Evolutionary conservation across 2,113 vertebrate species (phyloP).

Genomic region (Malurus alboscapulatus): DNA sequence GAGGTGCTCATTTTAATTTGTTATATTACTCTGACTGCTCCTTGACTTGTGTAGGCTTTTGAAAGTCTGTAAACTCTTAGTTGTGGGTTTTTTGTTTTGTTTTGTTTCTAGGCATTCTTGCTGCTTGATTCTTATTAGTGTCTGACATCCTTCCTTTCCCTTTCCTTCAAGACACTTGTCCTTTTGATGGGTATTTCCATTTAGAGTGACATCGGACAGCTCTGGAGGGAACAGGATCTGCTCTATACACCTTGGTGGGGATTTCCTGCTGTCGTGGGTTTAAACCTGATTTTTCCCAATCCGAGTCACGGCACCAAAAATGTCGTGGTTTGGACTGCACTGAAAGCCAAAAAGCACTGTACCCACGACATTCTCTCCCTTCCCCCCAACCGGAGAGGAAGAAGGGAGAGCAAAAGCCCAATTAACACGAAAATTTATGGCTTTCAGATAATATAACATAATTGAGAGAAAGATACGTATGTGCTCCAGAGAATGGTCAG

Average conservation of each 20-base stretch:
- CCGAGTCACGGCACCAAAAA: too few relatives aligned
- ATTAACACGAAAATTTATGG: too few relatives aligned
- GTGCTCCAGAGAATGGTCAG: too few relatives aligned
- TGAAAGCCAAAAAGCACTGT: too few relatives aligned
- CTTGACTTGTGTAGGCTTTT: background rate
- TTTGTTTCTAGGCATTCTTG: background rate
- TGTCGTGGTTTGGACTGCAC: too few relatives aligned
- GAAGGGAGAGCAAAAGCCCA: too few relatives aligned
- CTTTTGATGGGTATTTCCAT: background rate
- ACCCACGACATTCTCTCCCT: too few relatives aligned
- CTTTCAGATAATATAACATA: too few relatives aligned
- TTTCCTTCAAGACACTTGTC: background rate
- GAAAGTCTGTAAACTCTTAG: background rate
- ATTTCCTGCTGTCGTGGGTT: background rate
- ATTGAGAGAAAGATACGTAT: too few relatives aligned
- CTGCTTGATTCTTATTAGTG: background rate
- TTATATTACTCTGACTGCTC: background rate
- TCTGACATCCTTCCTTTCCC: rapidly evolving
- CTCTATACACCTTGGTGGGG: background rate
- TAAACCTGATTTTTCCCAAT: too few relatives aligned
- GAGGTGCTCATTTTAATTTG: background rate
- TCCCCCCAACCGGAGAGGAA: too few relatives aligned
- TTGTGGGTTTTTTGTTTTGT: background rate
- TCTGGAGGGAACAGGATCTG: background rate
- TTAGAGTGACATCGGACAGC: background rate